Evolutionary conservation across 2,888 invertebrate species (phyloP), one percentile per base, ranked within the genome.

Genomic region (Orchesella flavescens): DNA sequence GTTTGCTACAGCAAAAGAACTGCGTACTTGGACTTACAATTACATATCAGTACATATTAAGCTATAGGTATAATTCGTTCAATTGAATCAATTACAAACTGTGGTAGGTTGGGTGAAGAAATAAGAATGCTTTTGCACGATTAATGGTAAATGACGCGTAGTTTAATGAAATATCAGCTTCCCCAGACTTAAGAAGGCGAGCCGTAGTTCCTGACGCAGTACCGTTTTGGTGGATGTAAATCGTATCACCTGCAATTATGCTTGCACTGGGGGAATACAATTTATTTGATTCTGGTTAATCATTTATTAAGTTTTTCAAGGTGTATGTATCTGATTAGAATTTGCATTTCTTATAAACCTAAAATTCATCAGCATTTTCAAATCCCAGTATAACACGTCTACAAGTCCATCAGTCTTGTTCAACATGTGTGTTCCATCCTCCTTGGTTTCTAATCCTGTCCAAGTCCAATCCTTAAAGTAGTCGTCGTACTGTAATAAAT

Each of bases 351-450:
- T 34, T 1, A 59, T 1, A 69, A n/a, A 78, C 79, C 69, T 75
- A 24, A 81, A 84, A 34, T 84, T 84, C 71, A 84, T 66, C 23
- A 78, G 43, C 13, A 34, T 69, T 46, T 78, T 46, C 66, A 84
- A 68, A 49, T 81, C 76, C 75, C 69, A 65, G 23, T 79, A 84
- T 34, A 34, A 4, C 2, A 34, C 34, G 1, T 75, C 53, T 15
- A 17, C 15, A 2, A 68, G 65, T 7, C 61, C 17, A 44, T 74
- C 74, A 10, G 74, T 75, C 44, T 59, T 59, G 21, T 13, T 46
- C 13, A 83, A 19, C 15, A 43, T 43, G n/a, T 69, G 72, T 13
- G n/a, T 68, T 5, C 19, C 73, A 9, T 72, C 69, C 19, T 49
- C 34, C n/a, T 23, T 57, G 15, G 23, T 12, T 0, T 5, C n/a